These are phyloP conservation scores for Heterotis niloticus DNA, from an alignment of 2,113 vertebrate species.

Conservation along the genomic window DNA sequence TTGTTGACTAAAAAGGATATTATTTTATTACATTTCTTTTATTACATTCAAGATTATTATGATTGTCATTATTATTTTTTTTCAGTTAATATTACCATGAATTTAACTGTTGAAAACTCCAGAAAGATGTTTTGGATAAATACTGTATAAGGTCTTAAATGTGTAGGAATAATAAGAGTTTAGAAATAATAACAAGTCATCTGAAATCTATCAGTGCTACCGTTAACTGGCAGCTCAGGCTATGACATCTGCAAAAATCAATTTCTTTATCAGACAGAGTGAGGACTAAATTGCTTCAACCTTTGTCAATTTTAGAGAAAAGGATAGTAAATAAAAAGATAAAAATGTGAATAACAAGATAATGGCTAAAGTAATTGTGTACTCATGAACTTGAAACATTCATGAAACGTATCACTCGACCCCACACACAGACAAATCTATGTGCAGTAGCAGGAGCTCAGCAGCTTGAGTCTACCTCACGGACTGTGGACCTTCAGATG, in stretches of 20 bases:
- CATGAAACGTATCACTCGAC: no score
- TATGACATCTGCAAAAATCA: constrained; percentile 29
- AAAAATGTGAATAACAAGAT: background rate
- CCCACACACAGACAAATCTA: background rate
- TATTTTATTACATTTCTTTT: background rate
- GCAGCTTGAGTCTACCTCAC: background rate
- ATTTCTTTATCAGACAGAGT: constrained; percentile 36
- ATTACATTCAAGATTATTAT: background rate
- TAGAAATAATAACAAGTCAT: constrained; percentile 47
- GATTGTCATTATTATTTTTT: background rate
- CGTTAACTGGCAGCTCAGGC: constrained; percentile 39
- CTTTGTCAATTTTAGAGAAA: constrained; percentile 53
- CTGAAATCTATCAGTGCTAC: constrained; percentile 43
- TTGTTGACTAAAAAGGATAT: background rate
- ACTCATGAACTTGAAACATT: no score
- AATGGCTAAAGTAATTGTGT: no score
- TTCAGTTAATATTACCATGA: no score
- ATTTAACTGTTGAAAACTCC: no score
- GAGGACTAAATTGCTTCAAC: constrained; percentile 48
- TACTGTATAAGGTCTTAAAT: constrained; percentile 4
- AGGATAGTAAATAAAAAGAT: constrained; percentile 34
- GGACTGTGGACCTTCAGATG: background rate
- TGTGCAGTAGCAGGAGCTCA: background rate
- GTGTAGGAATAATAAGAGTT: background rate
- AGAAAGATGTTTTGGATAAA: background rate